Evolutionary conservation across 2,888 invertebrate species (phyloP).

Genomic region (Archips xylosteana): DNA sequence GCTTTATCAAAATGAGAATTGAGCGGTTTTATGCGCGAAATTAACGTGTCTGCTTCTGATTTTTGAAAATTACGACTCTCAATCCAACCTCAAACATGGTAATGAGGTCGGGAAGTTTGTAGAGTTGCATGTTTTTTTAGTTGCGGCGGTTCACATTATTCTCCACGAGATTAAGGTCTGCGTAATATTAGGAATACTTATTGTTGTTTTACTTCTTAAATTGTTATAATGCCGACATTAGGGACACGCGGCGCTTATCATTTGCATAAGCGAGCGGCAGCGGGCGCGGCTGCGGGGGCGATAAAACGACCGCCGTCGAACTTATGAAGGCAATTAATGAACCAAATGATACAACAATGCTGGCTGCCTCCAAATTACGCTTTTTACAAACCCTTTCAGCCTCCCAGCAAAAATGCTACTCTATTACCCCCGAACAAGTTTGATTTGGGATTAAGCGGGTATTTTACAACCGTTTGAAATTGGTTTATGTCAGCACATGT

Average conservation of each 20-base stretch:
- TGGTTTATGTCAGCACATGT: conserved; percentile 66
- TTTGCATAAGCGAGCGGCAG: conserved; percentile 76
- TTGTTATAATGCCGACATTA: conserved; percentile 81
- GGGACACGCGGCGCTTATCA: conserved; percentile 73
- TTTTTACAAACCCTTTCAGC: conserved; percentile 57
- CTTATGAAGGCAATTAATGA: conserved; percentile 81
- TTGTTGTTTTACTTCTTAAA: conserved; percentile 84
- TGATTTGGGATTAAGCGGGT: conserved; percentile 69
- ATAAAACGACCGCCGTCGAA: conserved; percentile 75
- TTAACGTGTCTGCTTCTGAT: conserved; percentile 36
- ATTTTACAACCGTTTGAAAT: conserved; percentile 64
- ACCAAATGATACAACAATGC: conserved; percentile 74
- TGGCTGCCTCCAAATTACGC: conserved; percentile 59
- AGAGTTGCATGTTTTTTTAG: conserved; percentile 27
- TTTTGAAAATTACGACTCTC: conserved; percentile 36
- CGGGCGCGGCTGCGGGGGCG: conserved; percentile 66
- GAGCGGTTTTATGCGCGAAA: conserved; percentile 60
- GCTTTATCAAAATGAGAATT: conserved; percentile 76
- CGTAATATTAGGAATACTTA: conserved; percentile 64
- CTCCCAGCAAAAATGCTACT: conserved; percentile 46
- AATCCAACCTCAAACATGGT: conserved; percentile 28
- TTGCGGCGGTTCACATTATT: conserved; percentile 26
- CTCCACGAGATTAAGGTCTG: conserved; percentile 35
- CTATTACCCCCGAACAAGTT: conserved; percentile 56
- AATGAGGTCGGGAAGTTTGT: conserved; percentile 24